Evolutionary conservation across 2,888 invertebrate genomes (phyloP).

Genomic region (Heliconius ethilla): DNA sequence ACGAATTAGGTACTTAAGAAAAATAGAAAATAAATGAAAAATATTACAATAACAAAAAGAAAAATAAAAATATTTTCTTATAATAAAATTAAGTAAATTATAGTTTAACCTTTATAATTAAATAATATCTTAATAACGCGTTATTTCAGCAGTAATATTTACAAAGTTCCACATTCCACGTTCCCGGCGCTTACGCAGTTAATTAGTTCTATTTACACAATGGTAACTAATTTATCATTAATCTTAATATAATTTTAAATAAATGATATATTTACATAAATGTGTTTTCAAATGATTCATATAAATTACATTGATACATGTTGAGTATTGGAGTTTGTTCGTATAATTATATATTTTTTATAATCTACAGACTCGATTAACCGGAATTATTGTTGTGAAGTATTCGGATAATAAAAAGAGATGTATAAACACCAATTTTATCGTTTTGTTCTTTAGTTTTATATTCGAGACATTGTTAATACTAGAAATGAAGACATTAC

Average conservation of each 20-base stretch:
- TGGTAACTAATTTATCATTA: slow-evolving; percentile 35
- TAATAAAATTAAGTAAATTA: not conserved
- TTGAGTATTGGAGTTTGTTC: slow-evolving; percentile 1
- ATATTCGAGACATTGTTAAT: no score
- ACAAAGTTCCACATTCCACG: slow-evolving; percentile 67
- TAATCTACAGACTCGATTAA: not conserved
- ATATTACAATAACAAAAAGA: not conserved
- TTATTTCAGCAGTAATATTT: slow-evolving; percentile 27
- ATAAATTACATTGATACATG: not conserved
- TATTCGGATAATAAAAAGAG: not conserved
- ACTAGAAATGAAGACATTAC: no score
- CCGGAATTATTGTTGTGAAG: no score
- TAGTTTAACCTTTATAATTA: not conserved
- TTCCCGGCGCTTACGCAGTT: slow-evolving; percentile 70
- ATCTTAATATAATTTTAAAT: slow-evolving; percentile 3
- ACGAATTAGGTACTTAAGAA: not conserved
- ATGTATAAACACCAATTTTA: not conserved
- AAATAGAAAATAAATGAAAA: not conserved
- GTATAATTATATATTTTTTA: no score
- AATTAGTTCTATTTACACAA: slow-evolving; percentile 39
- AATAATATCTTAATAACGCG: slow-evolving; percentile 12
- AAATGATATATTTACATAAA: slow-evolving; percentile 7
- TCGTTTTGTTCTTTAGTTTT: no score
- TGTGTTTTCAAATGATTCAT: not conserved
- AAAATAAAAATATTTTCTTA: not conserved